Conservation (phyloP, 2,797 vertebrate species). For the Mus spretus region DNA sequence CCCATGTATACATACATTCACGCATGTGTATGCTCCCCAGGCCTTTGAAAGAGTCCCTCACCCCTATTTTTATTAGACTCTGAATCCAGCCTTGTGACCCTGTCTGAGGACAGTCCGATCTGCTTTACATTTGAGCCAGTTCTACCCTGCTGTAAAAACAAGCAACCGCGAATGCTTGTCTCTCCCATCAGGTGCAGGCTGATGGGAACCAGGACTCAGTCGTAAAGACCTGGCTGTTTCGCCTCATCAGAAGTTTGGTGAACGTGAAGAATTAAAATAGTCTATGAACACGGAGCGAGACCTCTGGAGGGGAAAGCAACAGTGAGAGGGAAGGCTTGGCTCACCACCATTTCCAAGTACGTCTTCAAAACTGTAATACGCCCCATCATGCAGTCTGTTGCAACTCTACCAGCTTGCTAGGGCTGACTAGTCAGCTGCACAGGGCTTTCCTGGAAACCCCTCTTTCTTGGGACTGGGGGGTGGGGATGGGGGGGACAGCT, state of each 20-base stretch:
- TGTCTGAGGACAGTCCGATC: neutral
- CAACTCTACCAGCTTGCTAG: neutral
- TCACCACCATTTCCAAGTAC: neutral
- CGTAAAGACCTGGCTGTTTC: conserved; percentile 10
- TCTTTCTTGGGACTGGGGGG: neutral
- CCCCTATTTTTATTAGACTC: neutral
- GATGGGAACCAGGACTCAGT: neutral
- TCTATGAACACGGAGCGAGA: conserved; percentile 9
- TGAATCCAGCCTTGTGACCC: neutral
- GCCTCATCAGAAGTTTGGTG: conserved; percentile 28
- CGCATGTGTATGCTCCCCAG: neutral
- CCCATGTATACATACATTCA: neutral
- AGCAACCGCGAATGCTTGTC: neutral
- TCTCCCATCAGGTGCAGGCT: neutral
- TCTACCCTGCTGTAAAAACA: conserved; percentile 19
- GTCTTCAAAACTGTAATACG: conserved; percentile 32
- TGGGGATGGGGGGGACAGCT: neutral
- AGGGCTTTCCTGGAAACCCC: neutral
- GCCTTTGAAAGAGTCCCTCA: neutral
- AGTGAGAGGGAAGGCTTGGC: neutral
- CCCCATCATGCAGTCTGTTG: neutral
- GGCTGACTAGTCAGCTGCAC: neutral
- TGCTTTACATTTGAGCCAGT: neutral
- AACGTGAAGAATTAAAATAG: neutral
- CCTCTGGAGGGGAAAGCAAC: neutral